phyloP scores from a whole-genome alignment of 2,888 invertebrate species.

The Sinelater perroti region DNA sequence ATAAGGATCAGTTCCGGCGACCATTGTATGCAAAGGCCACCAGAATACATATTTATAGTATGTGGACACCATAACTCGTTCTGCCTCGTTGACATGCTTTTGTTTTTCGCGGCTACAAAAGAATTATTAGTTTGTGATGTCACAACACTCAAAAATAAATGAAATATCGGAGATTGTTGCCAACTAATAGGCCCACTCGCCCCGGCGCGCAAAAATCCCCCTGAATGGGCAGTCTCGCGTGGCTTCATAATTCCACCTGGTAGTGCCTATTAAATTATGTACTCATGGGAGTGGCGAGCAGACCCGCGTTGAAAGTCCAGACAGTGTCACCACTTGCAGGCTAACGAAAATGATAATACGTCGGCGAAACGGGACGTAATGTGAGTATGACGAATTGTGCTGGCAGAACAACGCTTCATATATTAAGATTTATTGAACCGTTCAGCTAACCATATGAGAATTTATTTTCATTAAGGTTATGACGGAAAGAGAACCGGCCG shows the following conservation, averaged over 20 bases:
- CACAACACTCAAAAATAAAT: not conserved
- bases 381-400: conserved; percentile 24
- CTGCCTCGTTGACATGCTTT: conserved; percentile 30
- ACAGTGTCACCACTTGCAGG: conserved; percentile 11
- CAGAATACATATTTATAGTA: conserved; percentile 39
- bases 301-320: conserved; percentile 21
- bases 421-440: conserved; percentile 11
- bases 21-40: conserved; percentile 57
- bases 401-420: not conserved
- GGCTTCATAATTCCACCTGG: not conserved
- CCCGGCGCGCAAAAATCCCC: not conserved
- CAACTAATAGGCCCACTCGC: not conserved
- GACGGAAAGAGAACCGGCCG: too few species aligned
- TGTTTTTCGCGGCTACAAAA: conserved; percentile 26
- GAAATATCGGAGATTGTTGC: conserved; percentile 5
- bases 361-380: conserved; percentile 23
- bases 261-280: conserved; percentile 1
- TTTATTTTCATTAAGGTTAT: too few species aligned
- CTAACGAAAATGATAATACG: conserved; percentile 9
- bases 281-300: conserved; percentile 19
- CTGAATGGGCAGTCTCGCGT: conserved; percentile 16
- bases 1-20: conserved; percentile 53
- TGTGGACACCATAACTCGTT: conserved; percentile 36
- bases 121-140: conserved; percentile 20
- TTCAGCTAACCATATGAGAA: not conserved